A percentile compares a stretch with the other conserved stretches of the same genome.
Evolutionary conservation across 1,140 invertebrate species (phyloP).

Genomic region (Euschistus heros): DNA sequence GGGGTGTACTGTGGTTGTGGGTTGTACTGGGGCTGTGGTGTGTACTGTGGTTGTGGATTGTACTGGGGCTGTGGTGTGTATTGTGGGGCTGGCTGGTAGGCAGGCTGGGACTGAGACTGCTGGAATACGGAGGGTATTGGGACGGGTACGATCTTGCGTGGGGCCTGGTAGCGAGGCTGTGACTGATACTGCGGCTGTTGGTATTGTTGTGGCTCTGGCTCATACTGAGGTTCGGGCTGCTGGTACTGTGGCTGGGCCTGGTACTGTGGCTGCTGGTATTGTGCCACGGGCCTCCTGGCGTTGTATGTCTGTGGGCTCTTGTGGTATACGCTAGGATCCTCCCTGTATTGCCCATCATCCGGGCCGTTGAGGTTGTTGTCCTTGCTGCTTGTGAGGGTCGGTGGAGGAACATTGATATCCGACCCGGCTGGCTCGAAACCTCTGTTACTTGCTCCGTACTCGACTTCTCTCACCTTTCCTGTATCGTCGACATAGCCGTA

Average conservation of each 20-base stretch:
- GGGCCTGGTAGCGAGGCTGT: not conserved
- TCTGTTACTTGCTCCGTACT: conserved; percentile 62
- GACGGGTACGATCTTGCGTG: not conserved
- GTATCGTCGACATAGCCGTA: conserved; percentile 70
- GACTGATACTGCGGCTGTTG: conserved; percentile 25
- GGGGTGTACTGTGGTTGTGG: conserved; percentile 32
- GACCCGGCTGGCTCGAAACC: conserved; percentile 65
- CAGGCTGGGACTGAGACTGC: not conserved
- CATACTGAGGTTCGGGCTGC: not conserved
- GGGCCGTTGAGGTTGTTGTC: conserved; percentile 32
- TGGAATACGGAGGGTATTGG: conserved; percentile 19
- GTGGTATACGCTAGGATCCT: conserved; percentile 67
- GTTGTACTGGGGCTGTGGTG: conserved; percentile 28
- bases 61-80: conserved; percentile 26
- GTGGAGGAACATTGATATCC: conserved; percentile 68
- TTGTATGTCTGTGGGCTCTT: conserved; percentile 47
- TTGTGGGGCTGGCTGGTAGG: conserved; percentile 19
- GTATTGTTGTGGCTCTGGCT: not conserved
- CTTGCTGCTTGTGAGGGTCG: conserved; percentile 45
- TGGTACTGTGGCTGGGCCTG: not conserved
- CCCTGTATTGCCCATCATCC: conserved; percentile 71
- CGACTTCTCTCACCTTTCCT: conserved; percentile 53
- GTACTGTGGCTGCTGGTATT: conserved; percentile 28
- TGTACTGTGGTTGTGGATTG: conserved; percentile 28
- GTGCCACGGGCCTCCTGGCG: conserved; percentile 32